Evolutionary conservation across 2,113 vertebrate genomes (phyloP).

Genomic region (Empidonax traillii): DNA sequence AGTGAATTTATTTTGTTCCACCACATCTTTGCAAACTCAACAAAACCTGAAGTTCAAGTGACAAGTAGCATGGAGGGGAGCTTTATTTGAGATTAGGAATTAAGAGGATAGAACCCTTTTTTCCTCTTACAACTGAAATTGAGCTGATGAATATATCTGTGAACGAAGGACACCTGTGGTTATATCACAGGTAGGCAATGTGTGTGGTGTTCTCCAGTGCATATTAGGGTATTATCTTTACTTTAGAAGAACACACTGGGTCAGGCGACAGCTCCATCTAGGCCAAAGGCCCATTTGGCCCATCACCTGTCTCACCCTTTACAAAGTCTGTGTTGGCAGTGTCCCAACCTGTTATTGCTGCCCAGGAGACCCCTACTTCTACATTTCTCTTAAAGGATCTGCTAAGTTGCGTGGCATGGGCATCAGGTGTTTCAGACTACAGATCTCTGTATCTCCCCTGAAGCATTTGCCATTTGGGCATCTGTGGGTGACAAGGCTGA

Average conservation of each 20-base stretch:
- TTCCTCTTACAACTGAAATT: background rate
- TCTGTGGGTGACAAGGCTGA: background rate
- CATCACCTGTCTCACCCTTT: background rate
- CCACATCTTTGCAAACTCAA: background rate
- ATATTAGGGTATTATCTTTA: background rate
- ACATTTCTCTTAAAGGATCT: background rate
- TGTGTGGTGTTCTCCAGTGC: background rate
- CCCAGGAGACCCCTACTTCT: background rate
- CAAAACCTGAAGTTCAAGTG: background rate
- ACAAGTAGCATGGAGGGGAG: background rate
- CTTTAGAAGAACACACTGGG: background rate
- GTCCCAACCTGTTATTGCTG: background rate
- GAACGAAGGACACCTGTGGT: background rate
- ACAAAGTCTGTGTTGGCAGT: background rate
- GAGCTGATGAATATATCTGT: background rate
- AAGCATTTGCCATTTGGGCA: background rate
- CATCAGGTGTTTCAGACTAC: background rate
- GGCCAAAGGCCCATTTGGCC: background rate
- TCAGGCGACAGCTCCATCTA: background rate
- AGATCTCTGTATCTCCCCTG: background rate
- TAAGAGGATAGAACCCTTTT: background rate
- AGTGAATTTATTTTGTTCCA: background rate
- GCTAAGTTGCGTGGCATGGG: accelerated
- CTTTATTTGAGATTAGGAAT: background rate
- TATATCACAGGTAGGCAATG: background rate